Conservation (phyloP, 2,113 vertebrate genomes). For the Lutjanus erythropterus region DNA sequence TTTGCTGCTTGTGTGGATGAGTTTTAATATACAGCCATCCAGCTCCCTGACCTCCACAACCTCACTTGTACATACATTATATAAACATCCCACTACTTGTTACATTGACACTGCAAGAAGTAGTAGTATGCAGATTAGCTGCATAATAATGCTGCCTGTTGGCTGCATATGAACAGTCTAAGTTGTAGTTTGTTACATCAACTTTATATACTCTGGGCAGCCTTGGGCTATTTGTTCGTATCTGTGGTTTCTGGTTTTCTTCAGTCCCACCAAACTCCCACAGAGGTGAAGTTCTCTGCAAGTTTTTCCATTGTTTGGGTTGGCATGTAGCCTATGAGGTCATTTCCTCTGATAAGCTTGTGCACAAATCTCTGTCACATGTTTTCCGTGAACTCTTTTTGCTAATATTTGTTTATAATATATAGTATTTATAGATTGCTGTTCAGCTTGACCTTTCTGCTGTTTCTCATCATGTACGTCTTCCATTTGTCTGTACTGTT, state of each 20-base stretch:
- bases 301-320: neutral
- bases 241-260: slow-evolving; percentile 8
- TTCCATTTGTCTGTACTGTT: too few relatives aligned
- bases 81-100: slow-evolving; percentile 1
- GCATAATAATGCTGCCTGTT: neutral
- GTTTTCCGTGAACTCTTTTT: too few relatives aligned
- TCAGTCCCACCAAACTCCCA: slow-evolving; percentile 26
- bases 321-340: neutral
- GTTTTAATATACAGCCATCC: neutral
- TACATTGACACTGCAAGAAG: neutral
- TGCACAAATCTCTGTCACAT: too few relatives aligned
- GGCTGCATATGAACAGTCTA: neutral
- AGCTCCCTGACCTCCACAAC: slow-evolving; percentile 7
- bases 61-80: neutral
- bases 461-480: too few relatives aligned
- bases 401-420: too few relatives aligned
- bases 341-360: too few relatives aligned
- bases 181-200: neutral
- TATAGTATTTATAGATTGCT: too few relatives aligned
- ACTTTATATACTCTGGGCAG: slow-evolving; percentile 4
- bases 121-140: neutral
- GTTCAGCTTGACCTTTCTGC: too few relatives aligned
- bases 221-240: slow-evolving; percentile 11
- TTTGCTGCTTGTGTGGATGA: neutral
- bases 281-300: slow-evolving; percentile 8